A percentile compares a stretch with the other conserved stretches of the same genome.
Conservation (phyloP, 2,797 vertebrate species). For the Pelodytes ibericus region DNA sequence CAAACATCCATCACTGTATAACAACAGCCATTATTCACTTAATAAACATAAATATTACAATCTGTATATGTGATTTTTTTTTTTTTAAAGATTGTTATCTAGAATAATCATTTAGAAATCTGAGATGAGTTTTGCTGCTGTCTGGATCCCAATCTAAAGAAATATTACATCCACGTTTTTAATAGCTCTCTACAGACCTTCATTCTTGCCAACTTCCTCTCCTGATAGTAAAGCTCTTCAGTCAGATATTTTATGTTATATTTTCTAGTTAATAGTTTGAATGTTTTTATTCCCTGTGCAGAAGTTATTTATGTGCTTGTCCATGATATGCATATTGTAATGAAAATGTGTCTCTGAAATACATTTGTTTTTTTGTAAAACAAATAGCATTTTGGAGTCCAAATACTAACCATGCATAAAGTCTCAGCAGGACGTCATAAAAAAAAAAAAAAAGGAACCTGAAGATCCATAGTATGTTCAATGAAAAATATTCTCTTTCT, state of each 20-base stretch:
- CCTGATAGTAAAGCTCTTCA: constrained; percentile 52
- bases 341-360: constrained; percentile 54
- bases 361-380: constrained; percentile 45
- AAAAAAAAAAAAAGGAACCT: constrained; percentile 9
- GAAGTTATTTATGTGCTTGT: constrained; percentile 57
- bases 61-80: neutral
- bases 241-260: constrained; percentile 56
- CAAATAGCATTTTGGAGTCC: constrained; percentile 41
- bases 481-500: constrained; percentile 2
- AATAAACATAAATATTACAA: neutral
- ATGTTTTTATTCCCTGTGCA: constrained; percentile 56
- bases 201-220: constrained; percentile 56
- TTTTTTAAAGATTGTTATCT: constrained; percentile 14
- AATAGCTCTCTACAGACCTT: constrained; percentile 53
- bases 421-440: constrained; percentile 39
- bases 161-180: constrained; percentile 55
- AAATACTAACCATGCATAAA: constrained; percentile 45
- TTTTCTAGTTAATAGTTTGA: constrained; percentile 58
- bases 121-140: constrained; percentile 53
- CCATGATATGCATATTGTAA: constrained; percentile 56
- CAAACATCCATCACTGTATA: neutral
- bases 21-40: neutral
- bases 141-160: constrained; percentile 57
- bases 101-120: constrained; percentile 47
- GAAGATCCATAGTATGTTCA: constrained; percentile 20